Percentiles rank a stretch among this genome's conserved stretches.
Conservation (phyloP, 1,140 invertebrate species). For the Radopholus similis region DNA sequence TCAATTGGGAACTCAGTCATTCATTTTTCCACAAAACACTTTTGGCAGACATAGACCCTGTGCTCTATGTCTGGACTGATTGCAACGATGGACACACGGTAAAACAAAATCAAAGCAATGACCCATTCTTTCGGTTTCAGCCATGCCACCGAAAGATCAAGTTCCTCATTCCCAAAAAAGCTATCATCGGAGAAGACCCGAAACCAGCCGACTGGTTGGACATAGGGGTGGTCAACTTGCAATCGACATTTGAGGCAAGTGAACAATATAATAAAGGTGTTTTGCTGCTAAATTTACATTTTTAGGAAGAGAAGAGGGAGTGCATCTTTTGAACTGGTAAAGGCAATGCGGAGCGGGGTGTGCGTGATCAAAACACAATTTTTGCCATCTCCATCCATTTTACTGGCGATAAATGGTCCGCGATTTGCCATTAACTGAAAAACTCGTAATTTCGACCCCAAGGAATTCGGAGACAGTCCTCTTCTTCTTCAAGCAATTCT, state of each 20-base stretch:
- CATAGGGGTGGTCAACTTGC: slow-evolving; percentile 26
- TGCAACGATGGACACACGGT: slow-evolving; percentile 30
- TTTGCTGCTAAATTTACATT: background rate
- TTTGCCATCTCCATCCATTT: background rate
- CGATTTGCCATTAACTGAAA: background rate
- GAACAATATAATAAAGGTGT: background rate
- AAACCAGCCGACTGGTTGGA: slow-evolving; percentile 30
- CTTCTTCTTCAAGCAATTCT: background rate
- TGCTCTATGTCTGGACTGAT: slow-evolving; percentile 30
- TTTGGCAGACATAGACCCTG: slow-evolving; percentile 13
- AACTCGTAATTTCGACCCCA: slow-evolving; percentile 38
- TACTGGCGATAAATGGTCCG: no score
- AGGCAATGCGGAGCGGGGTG: background rate
- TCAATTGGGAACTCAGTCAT: background rate
- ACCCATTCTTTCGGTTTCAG: slow-evolving; percentile 9
- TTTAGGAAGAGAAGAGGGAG: slow-evolving; percentile 29
- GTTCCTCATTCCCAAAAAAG: slow-evolving; percentile 27
- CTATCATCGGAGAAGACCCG: slow-evolving; percentile 28
- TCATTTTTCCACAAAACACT: background rate
- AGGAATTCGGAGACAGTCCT: slow-evolving; percentile 30
- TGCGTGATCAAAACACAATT: slow-evolving; percentile 3
- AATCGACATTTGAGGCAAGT: slow-evolving; percentile 22
- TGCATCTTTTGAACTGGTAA: slow-evolving; percentile 29
- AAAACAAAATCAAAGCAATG: background rate
- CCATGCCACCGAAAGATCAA: slow-evolving; percentile 34